Conservation (phyloP, 2,113 vertebrate genomes). For the Desmodus rotundus region DNA sequence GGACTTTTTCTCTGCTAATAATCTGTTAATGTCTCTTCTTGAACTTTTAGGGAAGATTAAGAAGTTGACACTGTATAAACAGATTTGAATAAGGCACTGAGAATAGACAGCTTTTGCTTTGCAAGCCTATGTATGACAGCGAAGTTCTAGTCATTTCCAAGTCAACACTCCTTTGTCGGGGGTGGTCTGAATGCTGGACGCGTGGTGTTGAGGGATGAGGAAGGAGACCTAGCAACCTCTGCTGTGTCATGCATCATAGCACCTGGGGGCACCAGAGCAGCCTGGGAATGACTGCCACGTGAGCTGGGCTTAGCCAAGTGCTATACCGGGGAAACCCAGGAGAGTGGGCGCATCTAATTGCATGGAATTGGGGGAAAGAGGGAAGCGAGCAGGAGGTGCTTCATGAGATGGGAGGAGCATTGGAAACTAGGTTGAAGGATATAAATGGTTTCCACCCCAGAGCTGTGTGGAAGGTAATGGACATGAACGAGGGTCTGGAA, state of each 20-base stretch:
- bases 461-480: background rate
- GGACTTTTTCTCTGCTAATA: background rate
- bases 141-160: background rate
- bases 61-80: background rate
- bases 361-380: rapidly evolving
- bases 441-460: rapidly evolving
- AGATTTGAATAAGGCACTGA: background rate
- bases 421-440: background rate
- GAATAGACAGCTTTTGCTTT: background rate
- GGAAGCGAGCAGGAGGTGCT: background rate
- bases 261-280: too few species aligned
- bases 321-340: background rate
- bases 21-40: background rate
- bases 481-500: rapidly evolving
- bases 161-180: background rate
- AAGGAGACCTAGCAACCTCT: background rate
- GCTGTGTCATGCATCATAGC: background rate
- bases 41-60: background rate
- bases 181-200: background rate
- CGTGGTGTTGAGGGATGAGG: background rate
- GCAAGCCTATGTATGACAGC: rapidly evolving
- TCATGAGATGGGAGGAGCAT: too few species aligned
- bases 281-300: rapidly evolving
- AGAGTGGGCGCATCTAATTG: background rate
- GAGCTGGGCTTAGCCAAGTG: background rate